phyloP scores from a whole-genome alignment of 2,888 invertebrate genomes.

The Papilio protenor region DNA sequence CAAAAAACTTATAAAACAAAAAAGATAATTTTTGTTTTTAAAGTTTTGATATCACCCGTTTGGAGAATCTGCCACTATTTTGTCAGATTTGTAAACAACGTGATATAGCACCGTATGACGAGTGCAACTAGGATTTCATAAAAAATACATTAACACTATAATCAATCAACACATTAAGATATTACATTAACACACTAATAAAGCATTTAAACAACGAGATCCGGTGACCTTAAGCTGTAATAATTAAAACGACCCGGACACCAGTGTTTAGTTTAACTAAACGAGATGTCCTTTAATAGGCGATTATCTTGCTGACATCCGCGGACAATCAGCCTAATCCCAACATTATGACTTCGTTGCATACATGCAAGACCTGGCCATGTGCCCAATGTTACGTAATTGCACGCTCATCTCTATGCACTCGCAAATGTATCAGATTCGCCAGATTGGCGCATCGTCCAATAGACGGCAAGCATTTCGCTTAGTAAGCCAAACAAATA shows the following conservation, averaged over 20 bases:
- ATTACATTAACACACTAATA: slow-evolving; percentile 12
- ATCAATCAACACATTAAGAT: neutral
- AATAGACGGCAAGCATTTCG: neutral
- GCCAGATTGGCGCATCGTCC: slow-evolving; percentile 25
- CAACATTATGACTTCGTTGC: slow-evolving; percentile 50
- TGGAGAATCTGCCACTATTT: too few relatives aligned
- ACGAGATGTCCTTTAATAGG: slow-evolving; percentile 18
- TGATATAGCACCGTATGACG: neutral
- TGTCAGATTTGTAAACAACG: neutral
- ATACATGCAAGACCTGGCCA: slow-evolving; percentile 57
- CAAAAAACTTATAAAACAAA: too few relatives aligned
- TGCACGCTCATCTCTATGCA: slow-evolving; percentile 48
- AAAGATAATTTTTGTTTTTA: too few relatives aligned
- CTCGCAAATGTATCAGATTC: slow-evolving; percentile 44
- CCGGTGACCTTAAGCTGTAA: slow-evolving; percentile 26
- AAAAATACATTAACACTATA: slow-evolving; percentile 9
- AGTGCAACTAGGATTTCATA: neutral
- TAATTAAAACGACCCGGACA: slow-evolving; percentile 33
- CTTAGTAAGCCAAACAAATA: neutral
- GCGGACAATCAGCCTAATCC: slow-evolving; percentile 45
- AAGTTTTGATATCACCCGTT: too few relatives aligned
- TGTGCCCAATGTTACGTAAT: slow-evolving; percentile 58
- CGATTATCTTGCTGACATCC: slow-evolving; percentile 34
- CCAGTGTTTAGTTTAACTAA: neutral
- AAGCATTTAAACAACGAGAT: slow-evolving; percentile 24